Conservation (phyloP, 2,888 invertebrate species). For the Cylindroiulus punctatus region DNA sequence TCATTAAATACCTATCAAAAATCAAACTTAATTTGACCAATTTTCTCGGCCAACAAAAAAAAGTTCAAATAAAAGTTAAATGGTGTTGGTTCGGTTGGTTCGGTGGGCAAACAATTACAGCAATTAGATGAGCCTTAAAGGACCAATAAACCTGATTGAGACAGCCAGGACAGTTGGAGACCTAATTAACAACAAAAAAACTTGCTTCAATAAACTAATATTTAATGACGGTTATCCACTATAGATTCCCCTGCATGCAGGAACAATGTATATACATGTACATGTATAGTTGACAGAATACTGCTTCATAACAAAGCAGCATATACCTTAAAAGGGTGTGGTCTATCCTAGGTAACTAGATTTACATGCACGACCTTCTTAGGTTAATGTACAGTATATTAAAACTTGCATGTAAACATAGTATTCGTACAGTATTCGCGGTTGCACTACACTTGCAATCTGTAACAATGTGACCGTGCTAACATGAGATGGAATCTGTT, state of each 20-base stretch:
- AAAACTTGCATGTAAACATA: no score
- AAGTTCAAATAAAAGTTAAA: constrained; percentile 21
- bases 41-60: neutral
- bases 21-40: constrained; percentile 43
- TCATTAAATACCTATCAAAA: constrained; percentile 40
- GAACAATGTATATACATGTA: neutral
- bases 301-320: no score
- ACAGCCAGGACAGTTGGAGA: neutral
- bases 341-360: no score
- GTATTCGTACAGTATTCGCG: no score
- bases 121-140: constrained; percentile 17
- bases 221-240: neutral
- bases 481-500: neutral
- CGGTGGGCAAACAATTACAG: neutral
- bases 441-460: no score
- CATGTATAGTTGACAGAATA: no score
- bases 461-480: neutral
- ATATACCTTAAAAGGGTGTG: no score
- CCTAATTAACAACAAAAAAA: neutral
- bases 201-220: neutral
- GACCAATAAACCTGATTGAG: constrained; percentile 13
- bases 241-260: neutral
- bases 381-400: no score
- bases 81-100: neutral
- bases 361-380: no score